Base-by-base conservation (phyloP, 2,888 invertebrate genomes). In the Nesidiocoris tenuis region DNA sequence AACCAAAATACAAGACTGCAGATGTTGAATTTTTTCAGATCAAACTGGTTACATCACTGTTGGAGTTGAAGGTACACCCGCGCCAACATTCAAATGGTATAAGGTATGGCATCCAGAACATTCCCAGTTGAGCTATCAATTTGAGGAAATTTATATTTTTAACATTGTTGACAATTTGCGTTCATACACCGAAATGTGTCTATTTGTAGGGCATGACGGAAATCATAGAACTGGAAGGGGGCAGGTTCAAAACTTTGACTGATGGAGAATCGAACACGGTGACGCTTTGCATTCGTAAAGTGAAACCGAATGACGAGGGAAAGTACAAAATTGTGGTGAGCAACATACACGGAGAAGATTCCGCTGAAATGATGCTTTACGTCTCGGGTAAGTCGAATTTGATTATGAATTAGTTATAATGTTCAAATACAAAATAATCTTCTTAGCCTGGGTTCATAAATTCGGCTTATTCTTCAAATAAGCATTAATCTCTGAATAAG, bases 261-360 rank as follows among this genome's bases (percentile, higher is more conserved):
- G 98, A 98, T 85, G 94, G 96, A 66, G 94, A 96, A 82, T 91
- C 91, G 77, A 96, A 95, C 83, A 90, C 92, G 76, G 93, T 98
- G 81, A 95, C 96, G 57, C 87, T 99, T 78, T 95, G 96, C 83
- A 95, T 99, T 87, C 90, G 95, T 81, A 98, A 98, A 87, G 91
- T 95, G 80, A 96, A 97, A 83, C 94, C 96, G 64, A 94, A 94
- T 82, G 99, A 99, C 90, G 98, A 98, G 86, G 96, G 95, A 72
- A 94, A 93, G 86, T 99, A 97, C 86, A 95, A 92, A 83, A 88
- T 97, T 82, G 91, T 94, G 80, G 90, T 98, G 80, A 93, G 93
- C 83, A 98, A 98, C 84, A 90, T 91, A 80, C 94, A 96, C 82
- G 98, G 98, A 77, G 94, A 95, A 83, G 99, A 99, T 85, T 91